A percentile compares a stretch with the other conserved stretches of the same genome.
phyloP scores from a whole-genome alignment of 2,888 invertebrate genomes.

The Bombyx huttoni region DNA sequence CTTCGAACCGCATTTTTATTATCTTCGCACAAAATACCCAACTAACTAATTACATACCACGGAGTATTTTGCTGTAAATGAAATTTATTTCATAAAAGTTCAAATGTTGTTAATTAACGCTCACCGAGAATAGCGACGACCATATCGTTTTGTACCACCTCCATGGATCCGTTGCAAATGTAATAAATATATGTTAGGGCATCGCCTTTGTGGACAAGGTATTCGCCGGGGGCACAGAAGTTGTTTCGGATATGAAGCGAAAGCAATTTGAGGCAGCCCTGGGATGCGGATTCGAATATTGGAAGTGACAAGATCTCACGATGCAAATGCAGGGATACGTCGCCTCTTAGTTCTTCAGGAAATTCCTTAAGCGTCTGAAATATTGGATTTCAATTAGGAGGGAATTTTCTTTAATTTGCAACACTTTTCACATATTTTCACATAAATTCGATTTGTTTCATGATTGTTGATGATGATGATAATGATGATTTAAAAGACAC shows the following conservation, averaged over 20 bases:
- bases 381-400: constrained; percentile 6
- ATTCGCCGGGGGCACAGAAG: constrained; percentile 97
- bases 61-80: neutral
- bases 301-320: constrained; percentile 94
- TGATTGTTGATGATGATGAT: no score
- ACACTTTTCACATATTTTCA: no score
- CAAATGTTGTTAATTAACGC: constrained; percentile 14
- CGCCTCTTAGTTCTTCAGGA: constrained; percentile 95
- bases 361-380: constrained; percentile 93
- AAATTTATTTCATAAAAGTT: no score
- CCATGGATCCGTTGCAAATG: constrained; percentile 97
- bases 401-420: no score
- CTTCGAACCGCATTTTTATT: neutral
- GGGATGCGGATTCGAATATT: constrained; percentile 94
- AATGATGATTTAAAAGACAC: no score
- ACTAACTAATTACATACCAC: neutral
- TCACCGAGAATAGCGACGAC: constrained; percentile 96
- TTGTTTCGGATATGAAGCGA: constrained; percentile 94
- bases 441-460: no score
- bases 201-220: constrained; percentile 93
- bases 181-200: constrained; percentile 95
- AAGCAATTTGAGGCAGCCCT: constrained; percentile 93
- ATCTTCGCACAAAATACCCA: neutral
- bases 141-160: constrained; percentile 96
- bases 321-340: constrained; percentile 96